Conservation (phyloP, 2,797 vertebrate genomes). For the Thalassophryne amazonica region DNA sequence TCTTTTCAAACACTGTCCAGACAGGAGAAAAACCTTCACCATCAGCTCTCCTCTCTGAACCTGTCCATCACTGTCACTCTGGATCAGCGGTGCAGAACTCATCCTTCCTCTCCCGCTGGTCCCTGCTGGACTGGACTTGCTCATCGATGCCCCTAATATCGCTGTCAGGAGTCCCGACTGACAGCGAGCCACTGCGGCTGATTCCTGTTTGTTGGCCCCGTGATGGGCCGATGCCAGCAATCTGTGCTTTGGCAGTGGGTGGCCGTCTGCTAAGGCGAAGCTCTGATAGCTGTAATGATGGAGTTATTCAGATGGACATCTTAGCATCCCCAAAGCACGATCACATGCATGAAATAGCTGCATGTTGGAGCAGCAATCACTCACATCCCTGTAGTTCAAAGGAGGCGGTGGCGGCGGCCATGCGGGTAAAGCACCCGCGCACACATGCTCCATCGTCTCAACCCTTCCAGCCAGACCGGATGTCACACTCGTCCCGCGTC, state of each 20-base stretch:
- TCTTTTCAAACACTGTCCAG: slow-evolving; percentile 77
- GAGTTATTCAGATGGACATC: slow-evolving; percentile 56
- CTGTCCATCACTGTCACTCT: slow-evolving; percentile 81
- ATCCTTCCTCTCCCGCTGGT: slow-evolving; percentile 69
- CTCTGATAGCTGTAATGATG: slow-evolving; percentile 59
- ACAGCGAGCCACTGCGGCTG: slow-evolving; percentile 70
- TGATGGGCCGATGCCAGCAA: slow-evolving; percentile 64
- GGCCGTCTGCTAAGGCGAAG: slow-evolving; percentile 50
- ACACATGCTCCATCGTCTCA: slow-evolving; percentile 43
- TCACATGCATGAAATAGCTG: slow-evolving; percentile 43
- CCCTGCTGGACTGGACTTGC: slow-evolving; percentile 65
- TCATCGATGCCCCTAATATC: slow-evolving; percentile 71
- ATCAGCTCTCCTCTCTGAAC: slow-evolving; percentile 77
- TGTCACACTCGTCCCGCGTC: slow-evolving; percentile 48
- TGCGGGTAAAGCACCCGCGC: slow-evolving; percentile 39
- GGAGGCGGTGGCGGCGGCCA: slow-evolving; percentile 29
- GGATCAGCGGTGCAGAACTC: slow-evolving; percentile 80
- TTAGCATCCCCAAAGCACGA: slow-evolving; percentile 38
- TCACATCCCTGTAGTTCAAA: slow-evolving; percentile 50
- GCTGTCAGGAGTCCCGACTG: slow-evolving; percentile 70
- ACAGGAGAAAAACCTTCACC: slow-evolving; percentile 67
- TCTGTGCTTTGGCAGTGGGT: slow-evolving; percentile 63
- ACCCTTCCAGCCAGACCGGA: slow-evolving; percentile 49
- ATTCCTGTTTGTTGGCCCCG: slow-evolving; percentile 68
- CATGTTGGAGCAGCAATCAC: slow-evolving; percentile 32